Percentiles rank a stretch among this genome's conserved stretches.
phyloP scores from a whole-genome alignment of 2,797 vertebrate species.

The Molossus alvarezi region DNA sequence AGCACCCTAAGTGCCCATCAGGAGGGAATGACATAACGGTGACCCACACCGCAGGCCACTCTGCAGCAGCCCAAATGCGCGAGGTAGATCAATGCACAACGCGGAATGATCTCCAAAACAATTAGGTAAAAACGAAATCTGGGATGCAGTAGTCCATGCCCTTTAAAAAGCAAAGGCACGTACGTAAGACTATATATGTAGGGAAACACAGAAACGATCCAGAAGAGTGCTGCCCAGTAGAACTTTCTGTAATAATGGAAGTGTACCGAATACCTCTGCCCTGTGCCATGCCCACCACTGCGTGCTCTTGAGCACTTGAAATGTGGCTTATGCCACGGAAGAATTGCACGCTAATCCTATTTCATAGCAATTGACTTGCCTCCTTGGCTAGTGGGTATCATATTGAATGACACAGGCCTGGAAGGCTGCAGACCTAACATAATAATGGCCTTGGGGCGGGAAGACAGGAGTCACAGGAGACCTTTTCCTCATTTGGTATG shows the following conservation, averaged over 20 bases:
- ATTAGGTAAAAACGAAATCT: not conserved
- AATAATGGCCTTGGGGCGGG: not conserved
- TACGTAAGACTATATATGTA: not conserved
- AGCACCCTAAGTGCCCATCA: not conserved
- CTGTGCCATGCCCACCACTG: rapidly evolving
- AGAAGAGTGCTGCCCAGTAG: not conserved
- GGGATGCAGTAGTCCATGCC: rapidly evolving
- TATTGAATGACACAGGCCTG: rapidly evolving
- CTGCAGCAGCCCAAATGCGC: not conserved
- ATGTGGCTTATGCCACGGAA: no score
- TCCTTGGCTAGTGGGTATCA: not conserved
- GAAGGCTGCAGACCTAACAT: not conserved
- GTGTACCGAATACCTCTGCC: no score
- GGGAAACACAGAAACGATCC: not conserved
- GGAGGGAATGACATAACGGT: not conserved
- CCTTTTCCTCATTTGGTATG: rapidly evolving
- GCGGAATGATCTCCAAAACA: not conserved
- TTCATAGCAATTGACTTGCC: not conserved
- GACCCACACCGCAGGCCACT: no score
- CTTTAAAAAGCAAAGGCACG: not conserved
- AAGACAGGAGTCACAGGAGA: not conserved
- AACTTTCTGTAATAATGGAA: not conserved
- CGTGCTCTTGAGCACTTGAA: rapidly evolving
- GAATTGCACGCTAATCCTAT: not conserved
- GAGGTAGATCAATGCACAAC: rapidly evolving